phyloP scores from a whole-genome alignment of 2,113 vertebrate genomes.

The Ageneiosus marmoratus region DNA sequence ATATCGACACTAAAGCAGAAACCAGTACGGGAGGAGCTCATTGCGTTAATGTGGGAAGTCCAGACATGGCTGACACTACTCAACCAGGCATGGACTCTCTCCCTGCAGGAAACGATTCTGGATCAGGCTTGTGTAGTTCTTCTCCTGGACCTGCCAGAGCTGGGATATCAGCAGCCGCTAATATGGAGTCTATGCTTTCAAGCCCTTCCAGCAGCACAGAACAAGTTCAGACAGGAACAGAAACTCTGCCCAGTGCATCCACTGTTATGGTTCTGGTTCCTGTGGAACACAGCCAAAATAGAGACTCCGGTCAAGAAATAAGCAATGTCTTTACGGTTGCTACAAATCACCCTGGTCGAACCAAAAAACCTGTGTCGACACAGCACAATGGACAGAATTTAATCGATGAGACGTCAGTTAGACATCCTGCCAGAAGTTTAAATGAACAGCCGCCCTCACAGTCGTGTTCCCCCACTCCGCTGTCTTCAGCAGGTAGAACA shows the following conservation, averaged over 20 bases:
- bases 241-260: slow-evolving; percentile 52
- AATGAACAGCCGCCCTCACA: slow-evolving; percentile 19
- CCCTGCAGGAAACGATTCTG: slow-evolving; percentile 52
- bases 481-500: slow-evolving; percentile 21
- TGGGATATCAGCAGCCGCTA: slow-evolving; percentile 41
- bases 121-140: slow-evolving; percentile 45
- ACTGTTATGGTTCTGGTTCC: slow-evolving; percentile 48
- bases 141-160: slow-evolving; percentile 44
- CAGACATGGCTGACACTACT: slow-evolving; percentile 83
- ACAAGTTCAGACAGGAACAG: slow-evolving; percentile 48
- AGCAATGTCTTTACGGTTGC: slow-evolving; percentile 29
- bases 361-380: slow-evolving; percentile 14
- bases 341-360: neutral
- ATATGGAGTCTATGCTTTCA: slow-evolving; percentile 70
- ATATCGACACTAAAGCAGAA: slow-evolving; percentile 34
- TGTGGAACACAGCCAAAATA: slow-evolving; percentile 52
- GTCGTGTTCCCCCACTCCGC: neutral
- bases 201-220: slow-evolving; percentile 91
- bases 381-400: slow-evolving; percentile 19
- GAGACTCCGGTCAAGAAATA: slow-evolving; percentile 38
- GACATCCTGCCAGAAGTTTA: neutral
- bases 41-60: slow-evolving; percentile 52
- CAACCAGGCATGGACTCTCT: slow-evolving; percentile 84
- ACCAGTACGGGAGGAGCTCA: neutral
- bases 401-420: slow-evolving; percentile 6